Evolutionary conservation across 2,797 vertebrate species (phyloP).

Genomic region (Lophotriccus pileatus): DNA sequence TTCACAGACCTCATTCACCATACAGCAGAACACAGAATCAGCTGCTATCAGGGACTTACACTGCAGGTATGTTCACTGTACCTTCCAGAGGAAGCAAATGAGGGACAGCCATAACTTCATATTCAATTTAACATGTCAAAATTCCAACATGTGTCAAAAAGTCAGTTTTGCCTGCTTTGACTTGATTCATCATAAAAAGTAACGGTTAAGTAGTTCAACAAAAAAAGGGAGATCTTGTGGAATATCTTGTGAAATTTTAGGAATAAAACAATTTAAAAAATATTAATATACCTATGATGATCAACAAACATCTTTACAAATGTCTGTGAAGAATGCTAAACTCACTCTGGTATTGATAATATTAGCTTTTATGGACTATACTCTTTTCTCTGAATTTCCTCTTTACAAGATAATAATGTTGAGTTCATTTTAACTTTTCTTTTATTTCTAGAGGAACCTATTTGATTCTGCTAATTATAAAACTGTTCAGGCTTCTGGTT

Average conservation of each 20-base stretch:
- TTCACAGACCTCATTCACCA: not conserved
- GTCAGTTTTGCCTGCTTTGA: not conserved
- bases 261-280: not conserved
- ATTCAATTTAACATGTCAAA: not conserved
- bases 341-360: not conserved
- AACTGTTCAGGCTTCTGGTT: not conserved
- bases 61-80: not conserved
- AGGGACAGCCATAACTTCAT: not conserved
- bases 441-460: not conserved
- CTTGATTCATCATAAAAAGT: not conserved
- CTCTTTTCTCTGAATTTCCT: not conserved
- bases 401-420: not conserved
- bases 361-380: not conserved
- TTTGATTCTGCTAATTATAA: not conserved
- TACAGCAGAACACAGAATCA: not conserved
- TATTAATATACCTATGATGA: not conserved
- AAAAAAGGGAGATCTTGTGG: not conserved
- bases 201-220: not conserved
- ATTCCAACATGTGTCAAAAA: not conserved
- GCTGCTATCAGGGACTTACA: not conserved
- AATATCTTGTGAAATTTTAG: not conserved
- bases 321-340: not conserved
- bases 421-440: not conserved
- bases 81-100: not conserved
- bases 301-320: not conserved